Evolutionary conservation across 1,140 invertebrate genomes (phyloP).

Genomic region (Drosophila takahashii): DNA sequence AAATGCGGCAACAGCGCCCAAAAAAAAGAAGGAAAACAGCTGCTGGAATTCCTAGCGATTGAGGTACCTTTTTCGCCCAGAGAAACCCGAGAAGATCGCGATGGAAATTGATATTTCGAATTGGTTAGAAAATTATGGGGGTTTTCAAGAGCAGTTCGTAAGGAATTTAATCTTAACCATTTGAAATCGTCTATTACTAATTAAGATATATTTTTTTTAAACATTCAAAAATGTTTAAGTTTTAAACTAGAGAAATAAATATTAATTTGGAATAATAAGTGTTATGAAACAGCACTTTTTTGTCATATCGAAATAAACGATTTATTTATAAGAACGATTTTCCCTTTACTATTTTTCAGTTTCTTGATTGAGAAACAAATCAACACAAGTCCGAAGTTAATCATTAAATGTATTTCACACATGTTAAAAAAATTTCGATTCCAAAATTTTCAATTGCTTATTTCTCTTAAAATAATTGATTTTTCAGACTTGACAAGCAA

Average conservation of each 20-base stretch:
- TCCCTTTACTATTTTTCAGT: too few species aligned
- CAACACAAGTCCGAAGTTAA: too few species aligned
- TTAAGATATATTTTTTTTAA: not conserved
- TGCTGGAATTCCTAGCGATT: conserved; percentile 21
- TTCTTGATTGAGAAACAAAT: too few species aligned
- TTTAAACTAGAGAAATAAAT: not conserved
- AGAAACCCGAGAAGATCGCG: conserved; percentile 15
- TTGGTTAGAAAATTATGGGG: not conserved
- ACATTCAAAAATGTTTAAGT: not conserved
- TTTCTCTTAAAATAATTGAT: not conserved
- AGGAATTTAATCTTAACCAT: not conserved
- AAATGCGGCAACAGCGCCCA: conserved; percentile 41
- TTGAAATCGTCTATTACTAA: not conserved
- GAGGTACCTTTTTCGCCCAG: conserved; percentile 2
- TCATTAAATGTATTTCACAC: too few species aligned
- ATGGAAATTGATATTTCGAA: conserved; percentile 33
- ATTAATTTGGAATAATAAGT: too few species aligned
- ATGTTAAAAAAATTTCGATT: too few species aligned
- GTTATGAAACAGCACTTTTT: too few species aligned
- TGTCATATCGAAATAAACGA: too few species aligned
- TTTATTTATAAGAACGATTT: too few species aligned
- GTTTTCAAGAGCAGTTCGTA: too few species aligned
- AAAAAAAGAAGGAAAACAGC: too few species aligned
- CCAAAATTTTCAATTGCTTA: too few species aligned
- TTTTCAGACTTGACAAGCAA: not conserved